phyloP scores from a whole-genome alignment of 2,797 vertebrate genomes.

The Steatocranus sp. region DNA sequence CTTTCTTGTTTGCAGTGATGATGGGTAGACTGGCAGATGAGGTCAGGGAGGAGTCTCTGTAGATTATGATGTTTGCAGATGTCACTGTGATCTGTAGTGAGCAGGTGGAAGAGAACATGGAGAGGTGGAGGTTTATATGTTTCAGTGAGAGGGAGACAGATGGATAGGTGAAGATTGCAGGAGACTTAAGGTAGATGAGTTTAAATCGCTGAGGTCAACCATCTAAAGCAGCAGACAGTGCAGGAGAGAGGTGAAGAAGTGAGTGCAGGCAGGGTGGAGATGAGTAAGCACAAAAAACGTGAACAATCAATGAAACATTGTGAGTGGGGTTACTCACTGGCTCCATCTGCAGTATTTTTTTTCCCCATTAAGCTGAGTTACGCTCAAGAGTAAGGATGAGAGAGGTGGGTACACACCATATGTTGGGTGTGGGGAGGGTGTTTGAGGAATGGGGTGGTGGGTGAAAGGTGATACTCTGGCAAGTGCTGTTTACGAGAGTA shows the following conservation, averaged over 20 bases:
- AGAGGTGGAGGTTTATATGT: not conserved
- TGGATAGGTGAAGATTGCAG: not conserved
- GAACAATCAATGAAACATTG: not conserved
- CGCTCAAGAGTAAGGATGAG: not conserved
- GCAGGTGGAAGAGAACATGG: not conserved
- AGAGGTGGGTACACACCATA: conserved; percentile 8
- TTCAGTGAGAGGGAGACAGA: not conserved
- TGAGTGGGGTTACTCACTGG: not conserved
- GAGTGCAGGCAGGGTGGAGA: not conserved
- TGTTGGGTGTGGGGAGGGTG: not conserved
- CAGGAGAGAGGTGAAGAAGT: not conserved
- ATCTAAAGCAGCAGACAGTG: not conserved
- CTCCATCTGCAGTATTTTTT: not conserved
- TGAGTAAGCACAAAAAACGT: not conserved
- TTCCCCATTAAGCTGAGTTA: not conserved
- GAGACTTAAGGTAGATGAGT: not conserved
- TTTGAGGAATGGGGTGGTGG: not conserved
- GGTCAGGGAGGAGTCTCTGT: not conserved
- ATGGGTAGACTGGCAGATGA: not conserved
- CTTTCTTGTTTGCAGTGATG: not conserved
- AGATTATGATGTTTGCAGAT: not conserved
- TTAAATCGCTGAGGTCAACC: not conserved
- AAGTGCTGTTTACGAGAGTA: conserved; percentile 62
- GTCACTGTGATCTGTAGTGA: not conserved
- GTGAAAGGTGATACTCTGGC: conserved; percentile 58